Evolutionary conservation across 1,140 invertebrate genomes (phyloP), one percentile per base, ranked within the genome.

Genomic region (Neocloeon triangulifer): DNA sequence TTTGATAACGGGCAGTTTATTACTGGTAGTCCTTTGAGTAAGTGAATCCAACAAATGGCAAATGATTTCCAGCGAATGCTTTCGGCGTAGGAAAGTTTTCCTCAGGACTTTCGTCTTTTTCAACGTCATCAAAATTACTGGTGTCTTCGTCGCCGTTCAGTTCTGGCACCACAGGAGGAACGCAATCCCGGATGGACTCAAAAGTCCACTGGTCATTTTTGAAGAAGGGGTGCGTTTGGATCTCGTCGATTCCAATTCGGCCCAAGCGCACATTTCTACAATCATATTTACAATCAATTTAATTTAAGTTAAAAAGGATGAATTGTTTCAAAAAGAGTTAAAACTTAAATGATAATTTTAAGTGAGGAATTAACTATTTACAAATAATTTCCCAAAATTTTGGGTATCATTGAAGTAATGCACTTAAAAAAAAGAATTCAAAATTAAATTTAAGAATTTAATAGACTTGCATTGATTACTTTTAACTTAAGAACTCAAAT

Each of bases 21-120:
- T 29, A 34, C 32, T 84, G 77, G 49, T 82, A 85, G 53, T 92
- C 84, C 39, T 74, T 76, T 27, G 82, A 88, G 49, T 94, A 98
- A 1, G 94, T 97, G 49, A 99, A 99, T 6, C 94, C 91, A 34
- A 98, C 84, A 58, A 99, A 99, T 12, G 94, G 91, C 37, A 99
- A 59, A 58, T 98, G 91, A 59, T 98, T 96, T 25, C 89, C 95
- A 34, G 85, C 85, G 58, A 98, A 98, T 19, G 86, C 84, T 61
- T 95, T 97, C 17, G 91, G 86, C 34, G 79, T 64, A 7, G 91
- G 82, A 57, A 98, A 98, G 48, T 74, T 73, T 51, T 94, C 85
- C 46, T 86, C 78, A 1, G 75, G 64, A 28, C 68, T 69, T 44
- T 88, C 80, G 36, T 86, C 80, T 46, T 85, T 82, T 42, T 95